These are phyloP conservation scores for Batillaria attramentaria DNA, from an alignment of 1,140 invertebrate genomes.

Conservation along the genomic window DNA sequence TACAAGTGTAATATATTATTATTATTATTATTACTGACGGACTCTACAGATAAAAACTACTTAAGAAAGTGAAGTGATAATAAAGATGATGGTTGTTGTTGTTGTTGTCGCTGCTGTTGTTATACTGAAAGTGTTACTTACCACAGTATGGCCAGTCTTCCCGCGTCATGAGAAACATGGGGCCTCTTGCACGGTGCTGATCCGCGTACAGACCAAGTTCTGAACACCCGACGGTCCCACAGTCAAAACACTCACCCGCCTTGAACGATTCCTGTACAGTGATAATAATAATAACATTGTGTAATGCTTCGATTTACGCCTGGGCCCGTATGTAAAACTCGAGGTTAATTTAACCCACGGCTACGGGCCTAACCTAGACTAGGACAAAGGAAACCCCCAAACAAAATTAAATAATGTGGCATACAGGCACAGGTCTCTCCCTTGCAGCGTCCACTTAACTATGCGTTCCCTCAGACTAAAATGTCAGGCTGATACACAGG, in stretches of 20 bases:
- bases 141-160: slow-evolving; percentile 43
- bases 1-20: too few species aligned
- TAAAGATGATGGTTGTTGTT: too few species aligned
- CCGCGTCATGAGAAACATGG: slow-evolving; percentile 48
- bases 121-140: slow-evolving; percentile 15
- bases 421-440: too few species aligned
- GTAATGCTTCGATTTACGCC: not conserved
- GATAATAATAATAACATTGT: not conserved
- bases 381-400: too few species aligned
- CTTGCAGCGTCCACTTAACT: too few species aligned
- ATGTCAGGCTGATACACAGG: not conserved
- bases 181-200: slow-evolving; percentile 64
- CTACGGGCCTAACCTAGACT: too few species aligned
- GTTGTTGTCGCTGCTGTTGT: not conserved
- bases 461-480: too few species aligned
- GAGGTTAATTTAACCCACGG: too few species aligned
- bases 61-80: not conserved
- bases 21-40: not conserved
- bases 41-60: not conserved
- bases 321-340: too few species aligned
- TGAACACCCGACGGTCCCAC: slow-evolving; percentile 82
- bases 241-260: slow-evolving; percentile 84
- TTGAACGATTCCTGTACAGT: slow-evolving; percentile 67
- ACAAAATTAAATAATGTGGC: too few species aligned
- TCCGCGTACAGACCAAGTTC: slow-evolving; percentile 93